Base-by-base conservation (phyloP, 2,888 invertebrate genomes). In the Omphaloscelis lunosa region DNA sequence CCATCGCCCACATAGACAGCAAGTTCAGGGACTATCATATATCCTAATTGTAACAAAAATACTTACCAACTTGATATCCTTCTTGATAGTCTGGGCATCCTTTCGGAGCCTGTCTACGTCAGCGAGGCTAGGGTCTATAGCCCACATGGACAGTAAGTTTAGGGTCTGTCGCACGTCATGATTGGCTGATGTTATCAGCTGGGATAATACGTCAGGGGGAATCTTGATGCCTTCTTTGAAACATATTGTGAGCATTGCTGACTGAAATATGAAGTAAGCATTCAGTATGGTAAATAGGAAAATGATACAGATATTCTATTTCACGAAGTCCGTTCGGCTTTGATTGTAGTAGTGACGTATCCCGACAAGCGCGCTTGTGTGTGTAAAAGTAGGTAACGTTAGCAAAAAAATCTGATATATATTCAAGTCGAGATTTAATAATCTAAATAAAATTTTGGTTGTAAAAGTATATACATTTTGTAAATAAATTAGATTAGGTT, bases 91-190 rank as follows among this genome's bases (percentile, higher is more conserved):
- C 41, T 97, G 94, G 1, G 98, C 97, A 86, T 97, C 97, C 20
- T 95, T 94, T 85, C 97, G 96, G 6, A 97, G 93, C 67, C 95
- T 94, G 48, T 97, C 97, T 1, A 95, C 91, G 20, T 97, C 95
- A 41, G 97, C 85, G 2, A 94, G 92, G 69, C 97, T 97, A 1
- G 97, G 95, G 67, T 96, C 96, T 0, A 97, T 97, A 17, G 98
- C 97, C 97, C 98, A 98, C 96, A 99, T 95, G 0, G 99, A 98
- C 77, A 99, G 96, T 92, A 99, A 97, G 94, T 99, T 99, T 68
- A 99, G 97, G 1, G 99, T 98, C 96, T 99, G 99, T 2, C 99
- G 97, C 82, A 99, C 98, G 93, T 99, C 99, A 90, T 99, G 98
- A 91, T 99, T 99, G 20, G 99, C 98, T 0, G 98, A 98, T 17